Evolutionary conservation across 2,888 invertebrate species (phyloP).

Genomic region (Rhyacophila evoluta): DNA sequence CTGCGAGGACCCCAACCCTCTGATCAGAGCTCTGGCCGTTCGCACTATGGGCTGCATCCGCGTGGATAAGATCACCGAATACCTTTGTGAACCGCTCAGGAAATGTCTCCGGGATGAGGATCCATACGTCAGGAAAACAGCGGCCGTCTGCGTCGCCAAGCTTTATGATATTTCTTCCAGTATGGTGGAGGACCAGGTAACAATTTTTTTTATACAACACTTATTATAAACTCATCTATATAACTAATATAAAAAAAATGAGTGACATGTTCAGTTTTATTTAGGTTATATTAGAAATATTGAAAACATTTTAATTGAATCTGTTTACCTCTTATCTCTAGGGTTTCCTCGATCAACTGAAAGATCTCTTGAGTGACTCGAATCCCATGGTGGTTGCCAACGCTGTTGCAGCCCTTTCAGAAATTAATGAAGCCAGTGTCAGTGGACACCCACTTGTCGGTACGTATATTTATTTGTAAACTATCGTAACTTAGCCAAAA

Average conservation of each 20-base stretch:
- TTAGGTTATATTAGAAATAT: no score
- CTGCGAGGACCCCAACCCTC: constrained; percentile 99
- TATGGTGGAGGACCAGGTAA: constrained; percentile 72
- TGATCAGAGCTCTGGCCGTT: constrained; percentile 97
- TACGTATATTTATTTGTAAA: no score
- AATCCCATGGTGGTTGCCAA: constrained; percentile 99
- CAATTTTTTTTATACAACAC: no score
- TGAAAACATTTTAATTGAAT: no score
- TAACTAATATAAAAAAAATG: no score
- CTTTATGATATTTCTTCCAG: constrained; percentile 94
- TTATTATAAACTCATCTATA: no score
- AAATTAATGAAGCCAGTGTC: constrained; percentile 97
- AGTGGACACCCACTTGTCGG: constrained; percentile 93
- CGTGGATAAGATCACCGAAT: constrained; percentile 99
- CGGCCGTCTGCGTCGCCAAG: constrained; percentile 99
- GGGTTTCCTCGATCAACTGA: constrained; percentile 96
- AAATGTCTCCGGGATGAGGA: constrained; percentile 96
- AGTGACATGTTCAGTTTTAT: no score
- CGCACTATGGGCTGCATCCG: constrained; percentile 99
- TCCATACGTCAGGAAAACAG: constrained; percentile 98
- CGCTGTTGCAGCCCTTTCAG: constrained; percentile 97
- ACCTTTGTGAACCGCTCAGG: constrained; percentile 96
- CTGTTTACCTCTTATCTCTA: no score
- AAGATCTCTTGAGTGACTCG: constrained; percentile 97
- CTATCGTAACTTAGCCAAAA: no score